phyloP scores from a whole-genome alignment of 2,888 invertebrate species.

The Acleris laterana region DNA sequence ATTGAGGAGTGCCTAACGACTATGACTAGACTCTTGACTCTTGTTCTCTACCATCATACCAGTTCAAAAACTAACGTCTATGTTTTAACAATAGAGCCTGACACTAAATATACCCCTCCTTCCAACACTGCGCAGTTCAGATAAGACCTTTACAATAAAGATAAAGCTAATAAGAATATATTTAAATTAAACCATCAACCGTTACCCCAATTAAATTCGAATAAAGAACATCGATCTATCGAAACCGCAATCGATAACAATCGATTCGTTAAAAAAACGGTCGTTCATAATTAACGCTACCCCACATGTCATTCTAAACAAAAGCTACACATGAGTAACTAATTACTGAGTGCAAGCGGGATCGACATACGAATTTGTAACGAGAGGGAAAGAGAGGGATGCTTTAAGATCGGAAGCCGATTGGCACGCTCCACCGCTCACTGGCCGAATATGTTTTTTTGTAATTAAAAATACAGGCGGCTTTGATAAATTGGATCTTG shows the following conservation, averaged over 20 bases:
- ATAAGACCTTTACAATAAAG: neutral
- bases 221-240: constrained; percentile 33
- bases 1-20: too few relatives aligned
- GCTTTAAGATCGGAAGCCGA: constrained; percentile 76
- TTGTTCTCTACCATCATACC: too few relatives aligned
- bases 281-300: constrained; percentile 68
- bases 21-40: too few relatives aligned
- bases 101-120: neutral
- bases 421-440: constrained; percentile 77
- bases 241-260: constrained; percentile 55
- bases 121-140: too few relatives aligned
- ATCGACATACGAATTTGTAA: constrained; percentile 41
- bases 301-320: constrained; percentile 81
- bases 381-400: constrained; percentile 49
- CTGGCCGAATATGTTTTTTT: constrained; percentile 72
- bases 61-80: too few relatives aligned
- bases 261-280: constrained; percentile 58
- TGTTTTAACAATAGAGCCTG: too few relatives aligned
- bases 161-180: constrained; percentile 1
- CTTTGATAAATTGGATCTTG: constrained; percentile 69
- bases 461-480: constrained; percentile 78
- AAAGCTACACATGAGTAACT: constrained; percentile 79
- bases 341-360: constrained; percentile 65
- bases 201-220: constrained; percentile 35
- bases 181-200: constrained; percentile 14